phyloP scores from a whole-genome alignment of 2,113 vertebrate species.

The Elanoides forficatus region DNA sequence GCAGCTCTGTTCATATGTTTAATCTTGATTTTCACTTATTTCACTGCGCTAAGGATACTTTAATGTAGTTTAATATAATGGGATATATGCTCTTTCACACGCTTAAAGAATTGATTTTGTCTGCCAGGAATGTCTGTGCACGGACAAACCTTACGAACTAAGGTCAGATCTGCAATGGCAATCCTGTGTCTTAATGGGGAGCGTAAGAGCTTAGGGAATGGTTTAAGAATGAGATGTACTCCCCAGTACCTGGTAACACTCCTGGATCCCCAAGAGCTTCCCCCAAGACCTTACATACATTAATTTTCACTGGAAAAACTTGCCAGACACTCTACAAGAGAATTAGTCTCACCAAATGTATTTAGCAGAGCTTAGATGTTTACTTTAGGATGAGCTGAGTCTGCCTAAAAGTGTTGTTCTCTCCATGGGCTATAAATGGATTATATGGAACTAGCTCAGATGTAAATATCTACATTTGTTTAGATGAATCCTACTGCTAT shows the following conservation, averaged over 20 bases:
- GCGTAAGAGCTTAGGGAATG: fast-evolving
- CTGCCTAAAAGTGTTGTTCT: background rate
- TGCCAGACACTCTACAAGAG: background rate
- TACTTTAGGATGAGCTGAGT: background rate
- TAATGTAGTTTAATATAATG: background rate
- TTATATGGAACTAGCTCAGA: background rate
- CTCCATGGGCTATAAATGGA: background rate
- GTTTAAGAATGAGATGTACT: background rate
- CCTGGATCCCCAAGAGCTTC: background rate
- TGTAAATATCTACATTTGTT: background rate
- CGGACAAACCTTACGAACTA: background rate
- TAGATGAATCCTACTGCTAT: background rate
- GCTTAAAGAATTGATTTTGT: background rate
- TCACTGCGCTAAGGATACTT: background rate
- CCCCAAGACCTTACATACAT: background rate
- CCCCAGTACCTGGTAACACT: background rate
- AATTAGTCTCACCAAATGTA: background rate
- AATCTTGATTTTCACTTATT: background rate
- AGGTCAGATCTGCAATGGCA: background rate
- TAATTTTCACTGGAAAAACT: background rate
- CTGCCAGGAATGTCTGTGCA: background rate
- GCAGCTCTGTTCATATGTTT: background rate
- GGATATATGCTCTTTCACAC: background rate
- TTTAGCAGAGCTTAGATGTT: background rate
- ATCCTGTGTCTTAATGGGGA: background rate